A percentile compares a stretch with the other conserved stretches of the same genome.
phyloP scores from a whole-genome alignment of 2,113 vertebrate genomes.

The Paradoxurus hermaphroditus region DNA sequence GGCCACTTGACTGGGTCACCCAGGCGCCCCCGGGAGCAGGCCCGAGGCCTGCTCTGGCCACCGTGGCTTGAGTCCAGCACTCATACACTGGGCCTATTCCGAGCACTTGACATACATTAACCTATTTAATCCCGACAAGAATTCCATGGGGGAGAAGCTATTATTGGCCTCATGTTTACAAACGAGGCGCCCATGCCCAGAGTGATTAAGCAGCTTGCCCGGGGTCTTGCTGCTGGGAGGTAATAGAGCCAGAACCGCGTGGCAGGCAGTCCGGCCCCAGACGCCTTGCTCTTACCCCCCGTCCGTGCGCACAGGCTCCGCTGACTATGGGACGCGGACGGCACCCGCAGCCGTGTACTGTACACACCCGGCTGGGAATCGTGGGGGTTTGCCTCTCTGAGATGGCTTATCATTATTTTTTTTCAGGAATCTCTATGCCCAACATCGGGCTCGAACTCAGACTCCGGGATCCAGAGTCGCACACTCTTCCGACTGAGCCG shows the following conservation, averaged over 20 bases:
- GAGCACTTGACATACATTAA: not conserved
- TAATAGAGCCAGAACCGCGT: not conserved
- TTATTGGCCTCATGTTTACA: not conserved
- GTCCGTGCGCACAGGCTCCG: not conserved
- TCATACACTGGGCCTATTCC: not conserved
- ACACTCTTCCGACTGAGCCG: too few relatives aligned
- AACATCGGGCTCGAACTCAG: too few relatives aligned
- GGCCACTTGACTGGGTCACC: too few relatives aligned
- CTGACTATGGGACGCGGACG: rapidly evolving
- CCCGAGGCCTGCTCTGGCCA: not conserved
- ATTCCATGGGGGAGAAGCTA: not conserved
- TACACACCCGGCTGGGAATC: not conserved
- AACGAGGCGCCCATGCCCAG: not conserved
- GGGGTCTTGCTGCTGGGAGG: not conserved
- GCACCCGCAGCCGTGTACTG: not conserved
- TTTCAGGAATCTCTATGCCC: too few relatives aligned
- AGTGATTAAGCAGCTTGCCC: not conserved
- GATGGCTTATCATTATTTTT: too few relatives aligned
- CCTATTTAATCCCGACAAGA: not conserved
- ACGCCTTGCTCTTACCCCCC: not conserved
- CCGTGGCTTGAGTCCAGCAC: not conserved
- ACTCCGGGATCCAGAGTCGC: too few relatives aligned
- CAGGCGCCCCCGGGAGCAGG: too few relatives aligned
- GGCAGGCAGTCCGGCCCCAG: not conserved
- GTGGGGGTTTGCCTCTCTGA: not conserved